Conservation (phyloP, 2,797 vertebrate genomes). For the Danio kyathit region DNA sequence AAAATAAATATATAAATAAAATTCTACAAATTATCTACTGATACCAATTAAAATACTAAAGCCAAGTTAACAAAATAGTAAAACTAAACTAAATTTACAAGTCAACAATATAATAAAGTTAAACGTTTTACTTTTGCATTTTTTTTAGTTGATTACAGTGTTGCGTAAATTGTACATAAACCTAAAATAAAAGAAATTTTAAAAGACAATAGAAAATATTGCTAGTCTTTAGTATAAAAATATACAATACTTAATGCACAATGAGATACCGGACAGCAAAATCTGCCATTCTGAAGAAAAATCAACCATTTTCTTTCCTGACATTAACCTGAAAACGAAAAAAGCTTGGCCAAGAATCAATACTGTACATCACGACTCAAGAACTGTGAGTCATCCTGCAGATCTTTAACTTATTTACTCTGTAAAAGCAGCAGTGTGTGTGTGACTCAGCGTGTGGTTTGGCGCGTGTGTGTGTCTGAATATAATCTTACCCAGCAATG, state of each 20-base stretch:
- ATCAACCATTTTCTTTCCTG: background rate
- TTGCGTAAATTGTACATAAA: background rate
- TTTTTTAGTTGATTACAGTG: too few species aligned
- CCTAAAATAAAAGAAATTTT: background rate
- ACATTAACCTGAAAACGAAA: background rate
- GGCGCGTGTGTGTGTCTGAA: slow-evolving; percentile 1
- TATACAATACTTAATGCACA: background rate
- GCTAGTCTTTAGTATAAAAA: background rate
- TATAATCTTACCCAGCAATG: slow-evolving; percentile 90
- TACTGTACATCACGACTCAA: background rate
- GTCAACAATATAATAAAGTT: too few species aligned
- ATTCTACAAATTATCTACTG: too few species aligned
- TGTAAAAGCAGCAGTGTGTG: background rate
- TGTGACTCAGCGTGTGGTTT: background rate
- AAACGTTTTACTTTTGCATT: too few species aligned
- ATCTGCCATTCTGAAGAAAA: background rate
- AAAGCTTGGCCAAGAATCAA: background rate
- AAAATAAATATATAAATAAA: too few species aligned
- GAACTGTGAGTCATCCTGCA: slow-evolving; percentile 40
- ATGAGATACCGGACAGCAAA: background rate
- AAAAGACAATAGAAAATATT: background rate
- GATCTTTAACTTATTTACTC: background rate
- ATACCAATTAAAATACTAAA: too few species aligned
- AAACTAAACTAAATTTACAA: too few species aligned
- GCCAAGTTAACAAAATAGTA: too few species aligned